Conservation (phyloP, 2,797 vertebrate genomes). For the Sebastes dallii region DNA sequence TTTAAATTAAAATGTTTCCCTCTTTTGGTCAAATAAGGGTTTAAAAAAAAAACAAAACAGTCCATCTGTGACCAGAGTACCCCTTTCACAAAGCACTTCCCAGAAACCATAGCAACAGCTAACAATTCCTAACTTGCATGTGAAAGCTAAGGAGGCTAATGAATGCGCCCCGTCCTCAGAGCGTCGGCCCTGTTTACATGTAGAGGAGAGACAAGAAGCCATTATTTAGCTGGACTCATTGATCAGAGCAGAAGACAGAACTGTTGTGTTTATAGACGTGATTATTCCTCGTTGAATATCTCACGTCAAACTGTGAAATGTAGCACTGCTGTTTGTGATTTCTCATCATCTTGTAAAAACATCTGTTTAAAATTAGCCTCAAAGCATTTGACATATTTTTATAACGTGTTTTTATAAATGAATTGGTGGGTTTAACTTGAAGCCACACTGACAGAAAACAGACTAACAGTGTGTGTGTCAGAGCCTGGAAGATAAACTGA, state of each 20-base stretch:
- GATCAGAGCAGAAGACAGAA: background rate
- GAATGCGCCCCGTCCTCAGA: conserved; percentile 29
- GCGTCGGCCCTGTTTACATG: conserved; percentile 44
- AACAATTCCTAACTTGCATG: conserved; percentile 67
- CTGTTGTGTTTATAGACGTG: background rate
- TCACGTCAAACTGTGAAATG: background rate
- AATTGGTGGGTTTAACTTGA: background rate
- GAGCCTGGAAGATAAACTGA: background rate
- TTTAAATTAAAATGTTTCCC: background rate
- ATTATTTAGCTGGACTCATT: background rate
- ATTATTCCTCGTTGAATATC: background rate
- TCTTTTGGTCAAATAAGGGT: background rate
- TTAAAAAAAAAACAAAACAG: background rate
- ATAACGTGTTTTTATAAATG: too few species aligned
- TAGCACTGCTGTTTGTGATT: background rate
- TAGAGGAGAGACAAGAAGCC: conserved; percentile 11
- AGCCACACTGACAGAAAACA: background rate
- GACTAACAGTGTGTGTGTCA: background rate
- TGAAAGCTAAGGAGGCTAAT: conserved; percentile 59
- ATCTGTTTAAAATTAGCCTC: too few species aligned
- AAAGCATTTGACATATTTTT: background rate
- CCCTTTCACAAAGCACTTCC: conserved; percentile 35
- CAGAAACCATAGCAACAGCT: conserved; percentile 63
- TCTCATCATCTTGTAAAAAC: background rate
- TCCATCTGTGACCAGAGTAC: conserved; percentile 4